These are phyloP conservation scores for Protonemura montana DNA, from an alignment of 2,888 invertebrate species.

Conservation along the genomic window DNA sequence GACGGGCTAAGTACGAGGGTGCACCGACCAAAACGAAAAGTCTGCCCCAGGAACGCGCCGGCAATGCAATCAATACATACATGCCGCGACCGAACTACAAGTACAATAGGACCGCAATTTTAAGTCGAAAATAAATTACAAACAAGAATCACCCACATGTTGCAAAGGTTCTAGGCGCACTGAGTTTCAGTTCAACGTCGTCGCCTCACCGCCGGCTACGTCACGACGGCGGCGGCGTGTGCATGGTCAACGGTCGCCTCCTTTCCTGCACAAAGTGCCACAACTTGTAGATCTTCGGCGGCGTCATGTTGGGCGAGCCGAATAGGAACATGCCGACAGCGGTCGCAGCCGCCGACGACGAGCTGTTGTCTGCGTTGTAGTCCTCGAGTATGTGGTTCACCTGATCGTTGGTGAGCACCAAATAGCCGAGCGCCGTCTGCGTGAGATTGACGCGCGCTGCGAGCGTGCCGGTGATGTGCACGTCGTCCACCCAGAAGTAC, in stretches of 20 bases:
- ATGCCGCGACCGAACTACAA: too few species aligned
- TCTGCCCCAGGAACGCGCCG: too few species aligned
- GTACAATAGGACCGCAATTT: too few species aligned
- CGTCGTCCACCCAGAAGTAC: slow-evolving; percentile 87
- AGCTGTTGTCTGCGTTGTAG: background rate
- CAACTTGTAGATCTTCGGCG: slow-evolving; percentile 61
- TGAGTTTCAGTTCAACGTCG: background rate
- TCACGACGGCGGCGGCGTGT: slow-evolving; percentile 15
- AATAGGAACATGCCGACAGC: slow-evolving; percentile 61
- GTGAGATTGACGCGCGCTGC: slow-evolving; percentile 66
- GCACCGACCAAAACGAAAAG: too few species aligned
- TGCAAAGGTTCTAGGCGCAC: too few species aligned
- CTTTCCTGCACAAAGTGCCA: slow-evolving; percentile 59
- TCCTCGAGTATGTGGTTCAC: slow-evolving; percentile 51
- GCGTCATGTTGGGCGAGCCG: slow-evolving; percentile 64
- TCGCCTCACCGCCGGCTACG: background rate
- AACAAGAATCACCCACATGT: too few species aligned
- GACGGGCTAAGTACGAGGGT: too few species aligned
- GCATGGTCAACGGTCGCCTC: background rate
- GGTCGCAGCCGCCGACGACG: slow-evolving; percentile 40
- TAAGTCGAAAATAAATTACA: too few species aligned
- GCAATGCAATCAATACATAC: too few species aligned
- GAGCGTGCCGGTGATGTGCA: slow-evolving; percentile 76
- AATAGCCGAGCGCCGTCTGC: slow-evolving; percentile 62
- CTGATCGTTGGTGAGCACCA: slow-evolving; percentile 58